phyloP scores from a whole-genome alignment of 2,888 invertebrate species.

The Cinara cedri region DNA sequence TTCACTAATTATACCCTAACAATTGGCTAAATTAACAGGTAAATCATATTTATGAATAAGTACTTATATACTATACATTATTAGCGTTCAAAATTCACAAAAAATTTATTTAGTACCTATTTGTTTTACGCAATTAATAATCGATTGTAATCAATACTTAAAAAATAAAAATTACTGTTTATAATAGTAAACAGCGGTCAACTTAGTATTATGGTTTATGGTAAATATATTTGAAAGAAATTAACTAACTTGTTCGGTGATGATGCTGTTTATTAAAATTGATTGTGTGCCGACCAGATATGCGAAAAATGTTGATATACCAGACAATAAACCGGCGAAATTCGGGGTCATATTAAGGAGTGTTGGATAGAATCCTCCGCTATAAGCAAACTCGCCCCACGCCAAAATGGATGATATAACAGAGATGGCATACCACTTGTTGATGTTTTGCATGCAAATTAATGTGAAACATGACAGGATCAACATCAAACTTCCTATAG shows the following conservation, averaged over 20 bases:
- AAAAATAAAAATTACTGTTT: no score
- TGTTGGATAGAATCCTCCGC: slow-evolving; percentile 38
- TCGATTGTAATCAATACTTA: no score
- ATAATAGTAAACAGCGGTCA: no score
- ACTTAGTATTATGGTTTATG: no score
- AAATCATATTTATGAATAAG: no score
- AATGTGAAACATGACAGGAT: neutral
- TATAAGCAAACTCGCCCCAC: slow-evolving; percentile 35
- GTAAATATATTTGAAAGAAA: no score
- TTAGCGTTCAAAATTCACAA: no score
- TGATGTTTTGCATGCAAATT: slow-evolving; percentile 1
- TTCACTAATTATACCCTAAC: no score
- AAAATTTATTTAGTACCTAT: no score
- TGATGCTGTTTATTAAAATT: slow-evolving; percentile 24
- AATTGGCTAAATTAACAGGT: no score
- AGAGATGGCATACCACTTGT: slow-evolving; percentile 16
- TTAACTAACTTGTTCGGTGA: slow-evolving; percentile 24
- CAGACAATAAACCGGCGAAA: slow-evolving; percentile 36
- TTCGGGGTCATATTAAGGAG: slow-evolving; percentile 41
- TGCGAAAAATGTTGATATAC: slow-evolving; percentile 26
- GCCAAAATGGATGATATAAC: slow-evolving; percentile 7
- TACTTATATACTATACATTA: no score
- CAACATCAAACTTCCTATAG: neutral
- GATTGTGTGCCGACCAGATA: neutral
- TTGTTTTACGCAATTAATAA: no score